A percentile compares a stretch with the other conserved stretches of the same genome.
Conservation (phyloP, 2,797 vertebrate genomes). For the Cottoperca gobio region DNA sequence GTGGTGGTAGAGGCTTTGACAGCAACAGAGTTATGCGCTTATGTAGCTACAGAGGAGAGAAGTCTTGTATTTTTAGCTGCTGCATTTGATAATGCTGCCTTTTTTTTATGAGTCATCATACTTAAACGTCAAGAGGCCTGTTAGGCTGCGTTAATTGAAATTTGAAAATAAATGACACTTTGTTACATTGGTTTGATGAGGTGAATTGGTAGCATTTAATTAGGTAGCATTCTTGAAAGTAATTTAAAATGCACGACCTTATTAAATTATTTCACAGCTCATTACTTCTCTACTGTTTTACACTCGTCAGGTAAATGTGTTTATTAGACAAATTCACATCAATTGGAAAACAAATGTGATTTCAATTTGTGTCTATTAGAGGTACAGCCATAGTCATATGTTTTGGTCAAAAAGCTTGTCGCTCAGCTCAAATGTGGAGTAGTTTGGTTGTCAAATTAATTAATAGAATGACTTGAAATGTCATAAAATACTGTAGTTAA, state of each 20-base stretch:
- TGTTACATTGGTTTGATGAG: slow-evolving; percentile 4
- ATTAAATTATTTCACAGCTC: background rate
- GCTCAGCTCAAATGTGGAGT: background rate
- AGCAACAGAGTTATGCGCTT: slow-evolving; percentile 33
- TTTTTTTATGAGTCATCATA: background rate
- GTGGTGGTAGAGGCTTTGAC: slow-evolving; percentile 39
- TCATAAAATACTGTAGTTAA: background rate
- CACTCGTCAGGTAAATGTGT: background rate
- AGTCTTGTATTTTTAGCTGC: slow-evolving; percentile 31
- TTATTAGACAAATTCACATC: background rate
- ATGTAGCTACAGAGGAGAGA: slow-evolving; percentile 29
- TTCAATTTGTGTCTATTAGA: background rate
- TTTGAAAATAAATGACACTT: background rate
- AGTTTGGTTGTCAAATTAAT: background rate
- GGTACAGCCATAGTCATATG: background rate
- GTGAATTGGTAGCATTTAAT: background rate
- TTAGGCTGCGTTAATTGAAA: background rate
- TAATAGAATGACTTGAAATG: background rate
- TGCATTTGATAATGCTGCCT: slow-evolving; percentile 16
- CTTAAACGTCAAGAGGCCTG: background rate
- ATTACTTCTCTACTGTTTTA: background rate
- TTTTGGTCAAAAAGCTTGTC: background rate
- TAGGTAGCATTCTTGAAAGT: slow-evolving; percentile 1
- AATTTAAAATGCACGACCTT: background rate
- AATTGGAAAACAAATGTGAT: background rate